A percentile compares a stretch with the other conserved stretches of the same genome.
Evolutionary conservation across 2,888 invertebrate genomes (phyloP).

Genomic region (Oxyscelio sp.): DNA sequence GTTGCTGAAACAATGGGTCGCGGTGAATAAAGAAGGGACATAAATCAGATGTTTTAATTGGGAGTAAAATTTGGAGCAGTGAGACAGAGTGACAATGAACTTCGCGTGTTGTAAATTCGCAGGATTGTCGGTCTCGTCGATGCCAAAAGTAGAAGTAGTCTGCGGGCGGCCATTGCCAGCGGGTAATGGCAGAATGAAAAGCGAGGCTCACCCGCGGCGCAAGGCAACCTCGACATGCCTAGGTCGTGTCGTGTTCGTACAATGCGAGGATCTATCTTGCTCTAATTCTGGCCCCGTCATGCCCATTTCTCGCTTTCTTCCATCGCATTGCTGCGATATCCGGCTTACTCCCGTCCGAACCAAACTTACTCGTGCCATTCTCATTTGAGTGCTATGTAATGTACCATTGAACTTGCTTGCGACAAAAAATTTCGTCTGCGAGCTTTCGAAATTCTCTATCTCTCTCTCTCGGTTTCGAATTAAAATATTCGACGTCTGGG

Average conservation of each 20-base stretch:
- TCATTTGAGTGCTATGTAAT: not conserved
- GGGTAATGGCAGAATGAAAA: slow-evolving; percentile 73
- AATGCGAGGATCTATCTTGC: slow-evolving; percentile 62
- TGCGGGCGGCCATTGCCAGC: slow-evolving; percentile 67
- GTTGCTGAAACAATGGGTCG: not conserved
- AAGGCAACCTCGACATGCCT: slow-evolving; percentile 64
- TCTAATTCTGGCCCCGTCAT: slow-evolving; percentile 39
- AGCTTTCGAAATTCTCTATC: slow-evolving; percentile 4
- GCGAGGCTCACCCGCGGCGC: slow-evolving; percentile 79
- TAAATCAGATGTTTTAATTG: slow-evolving; percentile 34
- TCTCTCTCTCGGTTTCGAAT: not conserved
- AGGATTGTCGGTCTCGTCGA: slow-evolving; percentile 69
- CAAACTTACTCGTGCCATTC: slow-evolving; percentile 5
- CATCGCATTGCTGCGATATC: slow-evolving; percentile 34
- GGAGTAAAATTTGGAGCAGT: not conserved
- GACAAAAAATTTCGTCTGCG: slow-evolving; percentile 4
- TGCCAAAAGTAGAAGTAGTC: slow-evolving; percentile 73
- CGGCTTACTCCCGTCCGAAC: slow-evolving; percentile 25
- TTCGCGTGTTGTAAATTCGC: slow-evolving; percentile 34
- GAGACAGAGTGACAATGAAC: slow-evolving; percentile 41
- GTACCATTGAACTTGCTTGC: not conserved
- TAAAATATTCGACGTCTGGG: not conserved
- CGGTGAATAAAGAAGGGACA: slow-evolving; percentile 1
- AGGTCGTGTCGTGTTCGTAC: slow-evolving; percentile 71
- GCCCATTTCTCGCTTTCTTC: slow-evolving; percentile 45